A percentile compares a stretch with the other conserved stretches of the same genome.
Evolutionary conservation across 2,797 vertebrate species (phyloP).

Genomic region (Masticophis lateralis): DNA sequence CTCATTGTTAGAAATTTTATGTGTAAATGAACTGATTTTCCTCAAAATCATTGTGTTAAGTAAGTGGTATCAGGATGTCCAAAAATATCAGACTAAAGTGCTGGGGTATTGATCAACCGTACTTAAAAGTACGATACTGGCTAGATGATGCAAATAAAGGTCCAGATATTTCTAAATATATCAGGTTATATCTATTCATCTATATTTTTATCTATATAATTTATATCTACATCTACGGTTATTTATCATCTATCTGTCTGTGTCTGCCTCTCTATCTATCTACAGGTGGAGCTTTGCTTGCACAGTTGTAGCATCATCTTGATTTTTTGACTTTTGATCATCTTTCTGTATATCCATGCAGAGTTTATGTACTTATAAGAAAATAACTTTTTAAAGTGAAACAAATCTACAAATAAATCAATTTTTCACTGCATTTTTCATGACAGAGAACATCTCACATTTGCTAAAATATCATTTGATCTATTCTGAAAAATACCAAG

Average conservation of each 20-base stretch:
- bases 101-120: background rate
- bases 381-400: background rate
- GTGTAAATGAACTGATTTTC: background rate
- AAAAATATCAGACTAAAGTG: background rate
- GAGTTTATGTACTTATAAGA: background rate
- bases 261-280: background rate
- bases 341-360: background rate
- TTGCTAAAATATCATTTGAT: background rate
- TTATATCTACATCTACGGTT: background rate
- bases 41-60: background rate
- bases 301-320: background rate
- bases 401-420: background rate
- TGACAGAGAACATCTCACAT: background rate
- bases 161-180: background rate
- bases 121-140: background rate
- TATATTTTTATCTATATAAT: background rate
- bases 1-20: background rate
- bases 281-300: background rate
- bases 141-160: background rate
- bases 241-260: background rate
- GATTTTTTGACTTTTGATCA: background rate
- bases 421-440: background rate
- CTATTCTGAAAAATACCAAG: background rate
- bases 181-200: background rate
- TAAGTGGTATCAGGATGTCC: background rate